Evolutionary conservation across 1,140 invertebrate genomes (phyloP).

Genomic region (Parasteatoda tepidariorum): DNA sequence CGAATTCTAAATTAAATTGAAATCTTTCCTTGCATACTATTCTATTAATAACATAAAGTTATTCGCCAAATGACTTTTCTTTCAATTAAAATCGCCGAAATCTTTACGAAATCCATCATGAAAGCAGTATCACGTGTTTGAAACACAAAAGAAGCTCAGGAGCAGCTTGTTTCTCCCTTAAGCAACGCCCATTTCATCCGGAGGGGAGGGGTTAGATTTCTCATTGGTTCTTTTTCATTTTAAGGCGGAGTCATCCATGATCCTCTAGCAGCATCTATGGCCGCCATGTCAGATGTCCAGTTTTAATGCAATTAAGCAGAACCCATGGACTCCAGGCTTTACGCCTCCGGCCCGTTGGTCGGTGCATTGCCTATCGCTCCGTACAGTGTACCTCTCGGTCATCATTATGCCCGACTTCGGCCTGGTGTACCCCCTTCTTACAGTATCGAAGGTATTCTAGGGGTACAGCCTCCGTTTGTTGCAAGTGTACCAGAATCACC

Average conservation of each 20-base stretch:
- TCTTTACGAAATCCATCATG: not conserved
- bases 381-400: constrained; percentile 42
- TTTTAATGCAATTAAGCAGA: constrained; percentile 48
- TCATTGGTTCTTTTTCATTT: constrained; percentile 1
- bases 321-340: constrained; percentile 47
- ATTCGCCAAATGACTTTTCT: not conserved
- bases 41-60: not conserved
- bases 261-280: constrained; percentile 26
- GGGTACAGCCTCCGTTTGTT: constrained; percentile 41
- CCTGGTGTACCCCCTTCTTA: constrained; percentile 28
- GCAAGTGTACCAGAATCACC: constrained; percentile 38
- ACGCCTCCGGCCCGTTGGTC: constrained; percentile 34
- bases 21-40: too few species aligned
- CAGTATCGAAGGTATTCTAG: constrained; percentile 50
- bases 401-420: constrained; percentile 29
- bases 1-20: too few species aligned
- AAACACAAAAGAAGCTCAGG: constrained; percentile 16
- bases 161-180: not conserved
- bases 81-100: not conserved
- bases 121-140: constrained; percentile 31
- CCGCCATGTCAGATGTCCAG: constrained; percentile 49
- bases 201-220: not conserved
- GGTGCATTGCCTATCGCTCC: constrained; percentile 42
- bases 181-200: not conserved
- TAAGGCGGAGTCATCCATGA: constrained; percentile 6